These are phyloP conservation scores for Chondrilla cf. caribensis DNA, from an alignment of 37 sponge, comb jelly and placozoan species.

Conservation along the genomic window DNA sequence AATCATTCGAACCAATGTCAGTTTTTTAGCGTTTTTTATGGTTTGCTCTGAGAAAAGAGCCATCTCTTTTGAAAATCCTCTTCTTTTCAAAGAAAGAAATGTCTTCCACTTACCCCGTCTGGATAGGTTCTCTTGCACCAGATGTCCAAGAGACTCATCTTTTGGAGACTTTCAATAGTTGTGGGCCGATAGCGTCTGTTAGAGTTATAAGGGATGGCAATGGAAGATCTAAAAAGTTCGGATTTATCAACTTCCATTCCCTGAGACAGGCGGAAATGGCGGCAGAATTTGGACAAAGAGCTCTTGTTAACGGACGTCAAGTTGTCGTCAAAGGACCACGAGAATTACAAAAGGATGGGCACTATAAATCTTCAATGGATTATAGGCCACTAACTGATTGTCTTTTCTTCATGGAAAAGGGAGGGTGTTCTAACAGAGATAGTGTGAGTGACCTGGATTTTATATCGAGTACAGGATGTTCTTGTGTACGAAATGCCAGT, in stretches of 20 bases:
- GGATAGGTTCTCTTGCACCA: constrained; percentile 70
- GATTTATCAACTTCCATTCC: constrained; percentile 61
- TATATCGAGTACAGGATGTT: not conserved
- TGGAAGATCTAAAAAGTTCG: constrained; percentile 69
- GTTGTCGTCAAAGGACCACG: constrained; percentile 66
- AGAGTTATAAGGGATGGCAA: constrained; percentile 40
- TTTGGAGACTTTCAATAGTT: constrained; percentile 21
- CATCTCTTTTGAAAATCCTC: too few species aligned
- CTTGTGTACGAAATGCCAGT: not conserved
- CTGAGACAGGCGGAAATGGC: constrained; percentile 60
- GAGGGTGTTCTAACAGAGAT: constrained; percentile 40
- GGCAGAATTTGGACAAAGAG: constrained; percentile 24
- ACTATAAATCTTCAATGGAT: constrained; percentile 27
- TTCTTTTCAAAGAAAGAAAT: not conserved
- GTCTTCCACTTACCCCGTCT: constrained; percentile 53
- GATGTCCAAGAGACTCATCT: constrained; percentile 52
- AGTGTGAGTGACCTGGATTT: constrained; percentile 1
- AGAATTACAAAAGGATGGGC: constrained; percentile 33
- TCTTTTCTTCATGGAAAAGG: constrained; percentile 53
- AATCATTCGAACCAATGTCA: not conserved
- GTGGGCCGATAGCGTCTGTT: constrained; percentile 43
- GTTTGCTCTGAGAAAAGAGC: not conserved
- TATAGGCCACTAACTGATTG: constrained; percentile 83
- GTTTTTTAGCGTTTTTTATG: not conserved
- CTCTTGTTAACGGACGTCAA: constrained; percentile 7